These are phyloP conservation scores for Channa striata DNA, from an alignment of 2,797 vertebrate genomes.

Conservation along the genomic window DNA sequence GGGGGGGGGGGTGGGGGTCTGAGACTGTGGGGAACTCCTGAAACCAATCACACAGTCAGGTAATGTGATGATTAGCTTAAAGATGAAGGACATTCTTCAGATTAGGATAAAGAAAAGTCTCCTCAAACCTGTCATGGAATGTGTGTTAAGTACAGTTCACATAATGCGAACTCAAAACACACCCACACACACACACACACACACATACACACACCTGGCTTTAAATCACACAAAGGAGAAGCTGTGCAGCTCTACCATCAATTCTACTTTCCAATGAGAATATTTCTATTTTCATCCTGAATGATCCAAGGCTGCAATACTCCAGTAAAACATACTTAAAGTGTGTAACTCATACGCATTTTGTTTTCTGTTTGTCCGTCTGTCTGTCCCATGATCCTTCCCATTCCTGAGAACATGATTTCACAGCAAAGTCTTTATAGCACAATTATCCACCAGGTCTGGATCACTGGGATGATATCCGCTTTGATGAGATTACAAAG, in stretches of 20 bases:
- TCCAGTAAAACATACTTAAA: no score
- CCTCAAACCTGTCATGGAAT: not conserved
- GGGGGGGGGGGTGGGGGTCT: not conserved
- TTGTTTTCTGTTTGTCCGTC: no score
- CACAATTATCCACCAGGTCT: no score
- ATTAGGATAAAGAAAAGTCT: constrained; percentile 8
- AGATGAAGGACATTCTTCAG: constrained; percentile 6
- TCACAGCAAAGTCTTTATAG: no score
- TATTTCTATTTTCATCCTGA: no score
- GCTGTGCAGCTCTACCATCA: not conserved
- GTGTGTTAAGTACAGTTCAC: not conserved
- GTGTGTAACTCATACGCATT: no score
- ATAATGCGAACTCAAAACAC: not conserved
- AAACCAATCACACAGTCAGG: constrained; percentile 29
- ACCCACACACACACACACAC: not conserved
- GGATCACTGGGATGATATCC: no score
- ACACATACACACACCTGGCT: not conserved
- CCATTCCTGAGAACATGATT: no score
- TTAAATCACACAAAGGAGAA: not conserved
- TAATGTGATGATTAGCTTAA: constrained; percentile 28
- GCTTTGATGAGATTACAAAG: no score
- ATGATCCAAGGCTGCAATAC: no score
- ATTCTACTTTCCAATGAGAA: not conserved
- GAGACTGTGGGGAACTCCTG: constrained; percentile 18
- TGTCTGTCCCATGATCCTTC: no score